A percentile compares a stretch with the other conserved stretches of the same genome.
phyloP scores from a whole-genome alignment of 2,113 vertebrate species.

The Bucco capensis region DNA sequence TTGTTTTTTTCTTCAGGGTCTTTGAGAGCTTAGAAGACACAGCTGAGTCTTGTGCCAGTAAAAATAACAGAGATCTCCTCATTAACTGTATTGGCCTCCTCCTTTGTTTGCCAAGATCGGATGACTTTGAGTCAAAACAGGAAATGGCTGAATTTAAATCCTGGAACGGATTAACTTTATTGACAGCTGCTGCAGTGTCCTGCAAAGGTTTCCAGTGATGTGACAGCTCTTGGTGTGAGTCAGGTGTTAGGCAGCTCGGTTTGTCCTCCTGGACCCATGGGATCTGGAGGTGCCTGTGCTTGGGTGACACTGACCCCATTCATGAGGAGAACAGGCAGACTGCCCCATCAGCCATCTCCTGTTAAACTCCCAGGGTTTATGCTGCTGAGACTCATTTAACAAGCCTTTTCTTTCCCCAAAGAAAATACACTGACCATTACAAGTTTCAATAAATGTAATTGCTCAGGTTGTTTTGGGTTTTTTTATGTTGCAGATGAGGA shows the following conservation, averaged over 20 bases:
- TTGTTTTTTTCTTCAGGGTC: constrained; percentile 22
- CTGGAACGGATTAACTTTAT: constrained; percentile 60
- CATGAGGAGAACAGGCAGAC: neutral
- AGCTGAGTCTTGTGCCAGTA: constrained; percentile 47
- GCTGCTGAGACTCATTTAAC: neutral
- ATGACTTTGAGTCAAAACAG: constrained; percentile 69
- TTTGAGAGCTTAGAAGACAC: neutral
- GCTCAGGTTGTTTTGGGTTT: neutral
- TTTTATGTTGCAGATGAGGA: constrained; percentile 31
- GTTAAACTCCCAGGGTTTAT: neutral
- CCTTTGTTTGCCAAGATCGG: constrained; percentile 69
- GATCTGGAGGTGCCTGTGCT: neutral
- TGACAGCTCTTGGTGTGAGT: neutral
- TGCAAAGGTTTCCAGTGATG: neutral
- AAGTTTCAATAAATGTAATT: neutral
- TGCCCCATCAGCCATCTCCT: neutral
- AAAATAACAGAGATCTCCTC: constrained; percentile 58
- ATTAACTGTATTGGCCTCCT: constrained; percentile 50
- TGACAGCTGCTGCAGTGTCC: neutral
- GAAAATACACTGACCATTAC: neutral
- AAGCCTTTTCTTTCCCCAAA: neutral
- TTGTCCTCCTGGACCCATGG: neutral
- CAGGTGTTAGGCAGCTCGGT: rapidly evolving
- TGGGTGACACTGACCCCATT: neutral
- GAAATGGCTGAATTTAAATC: constrained; percentile 68